These are phyloP conservation scores for Melanostoma scalare DNA, from an alignment of 2,888 invertebrate genomes.

Conservation along the genomic window DNA sequence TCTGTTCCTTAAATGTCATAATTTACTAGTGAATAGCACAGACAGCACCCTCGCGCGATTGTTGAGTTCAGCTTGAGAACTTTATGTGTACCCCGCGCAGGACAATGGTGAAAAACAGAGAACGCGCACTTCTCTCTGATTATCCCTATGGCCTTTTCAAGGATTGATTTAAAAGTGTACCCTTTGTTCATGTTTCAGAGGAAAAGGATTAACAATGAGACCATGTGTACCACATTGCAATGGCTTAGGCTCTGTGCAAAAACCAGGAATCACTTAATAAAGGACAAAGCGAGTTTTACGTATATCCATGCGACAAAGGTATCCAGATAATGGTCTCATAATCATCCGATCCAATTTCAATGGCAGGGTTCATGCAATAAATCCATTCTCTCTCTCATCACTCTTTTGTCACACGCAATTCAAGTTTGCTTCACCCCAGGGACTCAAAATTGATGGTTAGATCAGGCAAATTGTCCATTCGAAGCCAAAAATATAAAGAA, in stretches of 20 bases:
- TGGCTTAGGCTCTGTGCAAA: constrained; percentile 1
- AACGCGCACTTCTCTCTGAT: background rate
- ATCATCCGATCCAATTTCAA: constrained; percentile 62
- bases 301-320: background rate
- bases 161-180: constrained; percentile 8
- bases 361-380: constrained; percentile 44
- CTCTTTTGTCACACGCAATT: constrained; percentile 42
- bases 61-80: constrained; percentile 8
- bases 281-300: constrained; percentile 33
- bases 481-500: constrained; percentile 61
- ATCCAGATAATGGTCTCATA: constrained; percentile 19
- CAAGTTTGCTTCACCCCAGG: constrained; percentile 42
- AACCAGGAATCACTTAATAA: constrained; percentile 57
- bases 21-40: constrained; percentile 8
- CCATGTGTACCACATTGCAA: constrained; percentile 1
- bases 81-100: background rate
- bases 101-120: constrained; percentile 7
- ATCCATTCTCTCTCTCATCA: constrained; percentile 56
- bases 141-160: background rate
- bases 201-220: constrained; percentile 59
- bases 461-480: constrained; percentile 58
- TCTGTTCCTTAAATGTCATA: constrained; percentile 28
- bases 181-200: constrained; percentile 7
- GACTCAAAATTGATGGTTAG: constrained; percentile 34
- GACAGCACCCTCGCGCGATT: constrained; percentile 34